phyloP scores from a whole-genome alignment of 1,140 invertebrate genomes.

The Habropoda laboriosa region DNA sequence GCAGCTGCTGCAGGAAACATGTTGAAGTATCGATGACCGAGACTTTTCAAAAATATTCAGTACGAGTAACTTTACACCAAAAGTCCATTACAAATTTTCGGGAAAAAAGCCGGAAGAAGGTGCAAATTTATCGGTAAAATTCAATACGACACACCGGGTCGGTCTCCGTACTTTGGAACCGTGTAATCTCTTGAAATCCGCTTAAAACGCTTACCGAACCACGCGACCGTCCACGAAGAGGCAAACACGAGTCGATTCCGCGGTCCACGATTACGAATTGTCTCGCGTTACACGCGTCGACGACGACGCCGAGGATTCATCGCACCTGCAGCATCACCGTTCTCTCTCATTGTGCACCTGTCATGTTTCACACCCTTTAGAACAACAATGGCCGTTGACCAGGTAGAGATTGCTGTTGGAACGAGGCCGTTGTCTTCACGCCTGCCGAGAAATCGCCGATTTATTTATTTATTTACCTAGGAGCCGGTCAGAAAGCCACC shows the following conservation, averaged over 20 bases:
- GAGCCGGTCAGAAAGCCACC: conserved; percentile 45
- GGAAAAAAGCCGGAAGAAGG: too few relatives aligned
- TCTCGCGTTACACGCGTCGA: conserved; percentile 56
- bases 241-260: conserved; percentile 52
- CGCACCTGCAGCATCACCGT: conserved; percentile 78
- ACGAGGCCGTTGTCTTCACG: conserved; percentile 14
- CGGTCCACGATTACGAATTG: conserved; percentile 59
- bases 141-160: too few relatives aligned
- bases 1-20: too few relatives aligned
- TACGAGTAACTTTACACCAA: too few relatives aligned
- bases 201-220: background rate
- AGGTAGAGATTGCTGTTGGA: conserved; percentile 66
- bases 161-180: too few relatives aligned
- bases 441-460: conserved; percentile 58
- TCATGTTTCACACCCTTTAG: conserved; percentile 81
- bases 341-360: conserved; percentile 78
- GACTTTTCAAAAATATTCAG: too few relatives aligned
- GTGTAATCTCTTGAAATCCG: background rate
- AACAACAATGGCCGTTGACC: conserved; percentile 79
- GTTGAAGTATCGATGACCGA: too few relatives aligned
- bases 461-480: conserved; percentile 72
- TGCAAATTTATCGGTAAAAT: too few relatives aligned
- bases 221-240: background rate
- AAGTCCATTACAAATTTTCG: too few relatives aligned
- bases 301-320: conserved; percentile 54